These are phyloP conservation scores for Rutpela maculata DNA, from an alignment of 2,888 invertebrate genomes.

Conservation along the genomic window DNA sequence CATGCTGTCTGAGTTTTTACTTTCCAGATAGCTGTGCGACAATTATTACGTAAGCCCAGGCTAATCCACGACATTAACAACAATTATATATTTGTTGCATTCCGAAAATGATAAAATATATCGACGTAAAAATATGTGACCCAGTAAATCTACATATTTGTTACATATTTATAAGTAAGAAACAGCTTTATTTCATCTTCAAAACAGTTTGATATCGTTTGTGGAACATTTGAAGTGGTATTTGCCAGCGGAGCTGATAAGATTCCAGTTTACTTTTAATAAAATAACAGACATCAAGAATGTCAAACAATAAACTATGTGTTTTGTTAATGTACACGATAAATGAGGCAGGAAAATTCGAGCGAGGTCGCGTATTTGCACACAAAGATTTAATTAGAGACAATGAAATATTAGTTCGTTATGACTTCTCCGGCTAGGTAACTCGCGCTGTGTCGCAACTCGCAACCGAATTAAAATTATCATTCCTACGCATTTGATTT, in stretches of 20 bases:
- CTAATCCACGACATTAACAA: neutral
- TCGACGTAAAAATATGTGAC: neutral
- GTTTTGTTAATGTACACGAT: neutral
- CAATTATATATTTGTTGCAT: neutral
- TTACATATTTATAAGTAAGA: too few species aligned
- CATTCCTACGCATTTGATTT: neutral
- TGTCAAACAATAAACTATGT: neutral
- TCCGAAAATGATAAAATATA: neutral
- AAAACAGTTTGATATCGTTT: neutral
- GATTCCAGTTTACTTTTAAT: neutral
- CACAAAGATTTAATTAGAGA: conserved; percentile 3
- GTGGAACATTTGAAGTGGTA: neutral
- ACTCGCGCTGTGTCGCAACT: neutral
- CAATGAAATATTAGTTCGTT: conserved; percentile 2
- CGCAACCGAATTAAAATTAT: neutral
- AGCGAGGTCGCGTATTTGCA: neutral
- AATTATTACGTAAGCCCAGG: neutral
- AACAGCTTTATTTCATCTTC: neutral
- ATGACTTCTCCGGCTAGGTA: neutral
- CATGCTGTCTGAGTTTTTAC: neutral
- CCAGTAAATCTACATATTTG: neutral
- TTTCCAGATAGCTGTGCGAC: neutral
- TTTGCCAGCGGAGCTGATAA: neutral
- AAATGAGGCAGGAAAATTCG: neutral
- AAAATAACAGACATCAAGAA: neutral